phyloP scores from a whole-genome alignment of 2,888 invertebrate genomes.

The Drosophila lutescens region DNA sequence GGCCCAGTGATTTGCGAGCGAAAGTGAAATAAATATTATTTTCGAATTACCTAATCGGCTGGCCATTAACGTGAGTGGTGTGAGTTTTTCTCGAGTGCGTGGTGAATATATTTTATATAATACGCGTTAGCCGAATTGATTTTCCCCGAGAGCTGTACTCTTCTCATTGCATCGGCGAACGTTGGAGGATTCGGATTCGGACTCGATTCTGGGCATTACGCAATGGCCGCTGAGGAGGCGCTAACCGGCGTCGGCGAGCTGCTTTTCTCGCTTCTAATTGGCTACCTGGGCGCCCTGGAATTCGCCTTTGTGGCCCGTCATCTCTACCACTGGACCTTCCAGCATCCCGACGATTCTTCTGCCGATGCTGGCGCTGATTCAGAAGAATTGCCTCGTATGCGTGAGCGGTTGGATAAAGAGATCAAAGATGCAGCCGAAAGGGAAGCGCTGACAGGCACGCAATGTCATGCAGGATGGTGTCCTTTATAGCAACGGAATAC shows the following conservation, averaged over 20 bases:
- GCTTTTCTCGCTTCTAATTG: slow-evolving; percentile 89
- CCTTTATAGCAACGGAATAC: slow-evolving; percentile 81
- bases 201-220: slow-evolving; percentile 26
- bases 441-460: slow-evolving; percentile 64
- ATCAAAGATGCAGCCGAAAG: slow-evolving; percentile 66
- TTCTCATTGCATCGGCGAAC: slow-evolving; percentile 51
- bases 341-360: slow-evolving; percentile 60
- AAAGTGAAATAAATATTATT: slow-evolving; percentile 52
- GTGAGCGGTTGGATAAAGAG: slow-evolving; percentile 76
- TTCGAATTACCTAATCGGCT: slow-evolving; percentile 77
- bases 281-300: slow-evolving; percentile 91
- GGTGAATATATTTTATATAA: slow-evolving; percentile 64
- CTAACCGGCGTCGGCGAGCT: slow-evolving; percentile 88
- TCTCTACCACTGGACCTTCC: slow-evolving; percentile 82
- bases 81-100: slow-evolving; percentile 57
- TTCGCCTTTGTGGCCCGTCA: slow-evolving; percentile 82
- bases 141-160: slow-evolving; percentile 10
- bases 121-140: slow-evolving; percentile 4
- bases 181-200: slow-evolving; percentile 29
- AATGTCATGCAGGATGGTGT: slow-evolving; percentile 83
- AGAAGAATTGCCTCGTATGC: slow-evolving; percentile 72
- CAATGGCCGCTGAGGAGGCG: slow-evolving; percentile 73
- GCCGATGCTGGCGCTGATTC: slow-evolving; percentile 55
- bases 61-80: slow-evolving; percentile 47
- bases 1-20: slow-evolving; percentile 11